Base-by-base conservation (phyloP, 2,797 vertebrate genomes). In the Pampus argenteus region DNA sequence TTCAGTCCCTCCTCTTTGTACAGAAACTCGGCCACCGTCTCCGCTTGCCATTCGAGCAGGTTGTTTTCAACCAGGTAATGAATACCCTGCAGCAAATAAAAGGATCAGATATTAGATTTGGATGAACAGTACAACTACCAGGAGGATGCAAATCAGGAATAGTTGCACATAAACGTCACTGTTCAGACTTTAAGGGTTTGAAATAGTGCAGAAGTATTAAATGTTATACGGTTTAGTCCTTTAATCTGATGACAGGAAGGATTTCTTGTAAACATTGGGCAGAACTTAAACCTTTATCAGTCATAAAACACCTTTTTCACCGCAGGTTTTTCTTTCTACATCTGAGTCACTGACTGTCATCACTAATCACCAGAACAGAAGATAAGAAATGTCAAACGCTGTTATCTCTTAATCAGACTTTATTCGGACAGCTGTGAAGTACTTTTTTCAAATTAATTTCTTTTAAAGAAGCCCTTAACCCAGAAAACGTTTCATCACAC, bases 1-100 rank as follows among this genome's bases (percentile, higher is more conserved):
- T 95, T 96, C 58, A 98, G 94, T n/a, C 97, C 96, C 58, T 98
- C 97, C 3, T 97, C 97, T 83, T 97, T 97, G 86, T 97, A 96
- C 5, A 98, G 95, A 81, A 98, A 98, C 80, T 85, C 95, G 2
- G 97, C 96, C 0, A 98, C 94, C 0, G 95, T 85, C 47, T 95
- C 91, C 2, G 92, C 85, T 10, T 83, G 60, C 50, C 94, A 89
- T 9, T 94, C 92, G 84, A 98, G 80, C 2, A 98, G 83, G 9
- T 86, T 56, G 5, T 95, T 94, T 29, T 97, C 94, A 0, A 59
- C 92, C 81, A 98, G 89, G 72, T 96, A 97, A 50, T 93, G 87
- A 66, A 98, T 89, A 0, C 97, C 97, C 97, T 98, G 83, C 1
- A 66, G 50, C n/a, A 50, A 36, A 14, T 29, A 1, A 20, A 2